Evolutionary conservation across 1,140 invertebrate species (phyloP).

Genomic region (Dendrolimus kikuchii): DNA sequence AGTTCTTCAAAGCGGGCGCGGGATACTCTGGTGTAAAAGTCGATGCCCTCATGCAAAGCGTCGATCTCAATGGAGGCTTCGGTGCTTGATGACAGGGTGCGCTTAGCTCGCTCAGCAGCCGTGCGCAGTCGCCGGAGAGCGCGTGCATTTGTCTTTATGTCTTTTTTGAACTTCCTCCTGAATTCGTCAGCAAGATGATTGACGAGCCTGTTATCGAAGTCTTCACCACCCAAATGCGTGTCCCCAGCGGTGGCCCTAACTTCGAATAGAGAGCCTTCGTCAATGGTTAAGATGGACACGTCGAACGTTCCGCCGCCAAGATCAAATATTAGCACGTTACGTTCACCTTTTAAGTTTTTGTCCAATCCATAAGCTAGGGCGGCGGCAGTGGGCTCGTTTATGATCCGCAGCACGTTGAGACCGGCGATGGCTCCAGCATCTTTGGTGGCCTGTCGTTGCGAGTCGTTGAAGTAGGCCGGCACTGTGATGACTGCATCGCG

Average conservation of each 20-base stretch:
- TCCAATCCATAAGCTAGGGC: constrained; percentile 84
- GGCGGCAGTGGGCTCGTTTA: constrained; percentile 83
- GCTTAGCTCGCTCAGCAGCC: constrained; percentile 76
- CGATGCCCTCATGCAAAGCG: constrained; percentile 73
- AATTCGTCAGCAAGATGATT: constrained; percentile 78
- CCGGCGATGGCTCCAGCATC: constrained; percentile 81
- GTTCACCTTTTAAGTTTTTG: constrained; percentile 78
- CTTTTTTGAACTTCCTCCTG: constrained; percentile 71
- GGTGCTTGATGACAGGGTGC: constrained; percentile 73
- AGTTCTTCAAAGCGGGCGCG: constrained; percentile 78
- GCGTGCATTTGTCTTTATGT: constrained; percentile 61
- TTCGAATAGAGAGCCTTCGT: constrained; percentile 85
- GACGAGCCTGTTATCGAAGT: constrained; percentile 89
- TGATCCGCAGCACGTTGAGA: constrained; percentile 80
- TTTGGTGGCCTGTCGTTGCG: constrained; percentile 77
- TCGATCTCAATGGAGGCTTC: constrained; percentile 75
- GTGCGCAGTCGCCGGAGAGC: constrained; percentile 77
- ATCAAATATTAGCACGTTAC: constrained; percentile 81
- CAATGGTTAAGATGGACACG: constrained; percentile 90
- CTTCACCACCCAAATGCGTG: constrained; percentile 85
- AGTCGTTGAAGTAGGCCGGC: constrained; percentile 44
- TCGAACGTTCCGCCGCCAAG: constrained; percentile 81
- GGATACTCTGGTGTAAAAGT: constrained; percentile 76
- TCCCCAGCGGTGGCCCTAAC: constrained; percentile 85
- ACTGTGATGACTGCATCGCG: constrained; percentile 75